These are phyloP conservation scores for Leptothorax acervorum DNA, from an alignment of 2,888 invertebrate genomes.

Conservation along the genomic window DNA sequence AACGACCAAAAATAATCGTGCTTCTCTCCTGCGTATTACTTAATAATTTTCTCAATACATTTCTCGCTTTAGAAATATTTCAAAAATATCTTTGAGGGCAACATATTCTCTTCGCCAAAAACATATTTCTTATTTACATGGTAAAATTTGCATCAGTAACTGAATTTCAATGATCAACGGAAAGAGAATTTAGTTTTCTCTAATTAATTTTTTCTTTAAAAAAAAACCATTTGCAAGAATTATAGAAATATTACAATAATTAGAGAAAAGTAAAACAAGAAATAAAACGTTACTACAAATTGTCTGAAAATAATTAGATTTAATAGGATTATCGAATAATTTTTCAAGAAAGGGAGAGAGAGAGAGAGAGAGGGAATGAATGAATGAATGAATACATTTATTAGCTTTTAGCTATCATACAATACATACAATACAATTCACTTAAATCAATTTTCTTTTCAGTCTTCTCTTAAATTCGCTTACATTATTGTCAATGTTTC, in stretches of 20 bases:
- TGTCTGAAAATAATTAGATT: conserved; percentile 29
- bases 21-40: background rate
- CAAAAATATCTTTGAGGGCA: background rate
- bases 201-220: background rate
- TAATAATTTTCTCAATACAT: background rate
- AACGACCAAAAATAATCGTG: background rate
- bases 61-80: background rate
- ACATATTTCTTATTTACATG: background rate
- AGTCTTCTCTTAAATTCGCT: too few relatives aligned
- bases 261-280: background rate
- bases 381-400: too few relatives aligned
- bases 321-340: background rate
- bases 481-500: too few relatives aligned
- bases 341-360: background rate
- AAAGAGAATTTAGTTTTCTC: conserved; percentile 2
- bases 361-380: too few relatives aligned
- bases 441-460: too few relatives aligned
- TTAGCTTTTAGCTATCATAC: too few relatives aligned
- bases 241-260: conserved; percentile 1
- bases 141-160: background rate
- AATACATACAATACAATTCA: too few relatives aligned
- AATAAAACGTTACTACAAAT: background rate
- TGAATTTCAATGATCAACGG: background rate
- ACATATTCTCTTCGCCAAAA: background rate
- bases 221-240: background rate